Conservation (phyloP, 2,797 vertebrate genomes). For the Strix occidentalis region DNA sequence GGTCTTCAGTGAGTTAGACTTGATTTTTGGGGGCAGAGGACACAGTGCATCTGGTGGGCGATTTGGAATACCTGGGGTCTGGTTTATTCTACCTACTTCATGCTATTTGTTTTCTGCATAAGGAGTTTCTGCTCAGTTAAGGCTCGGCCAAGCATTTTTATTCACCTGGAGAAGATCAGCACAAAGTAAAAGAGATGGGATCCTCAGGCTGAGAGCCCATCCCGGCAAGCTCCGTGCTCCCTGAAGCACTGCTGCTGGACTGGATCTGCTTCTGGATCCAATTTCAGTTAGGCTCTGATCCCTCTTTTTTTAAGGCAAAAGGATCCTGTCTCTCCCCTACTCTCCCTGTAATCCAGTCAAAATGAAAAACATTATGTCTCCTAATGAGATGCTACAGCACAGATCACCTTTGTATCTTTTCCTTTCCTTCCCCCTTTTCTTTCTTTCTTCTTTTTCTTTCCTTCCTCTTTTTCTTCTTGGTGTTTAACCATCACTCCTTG, state of each 20-base stretch:
- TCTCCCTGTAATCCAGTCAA: background rate
- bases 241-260: background rate
- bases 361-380: background rate
- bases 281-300: background rate
- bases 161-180: background rate
- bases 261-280: background rate
- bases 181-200: background rate
- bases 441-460: background rate
- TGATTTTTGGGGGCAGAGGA: background rate
- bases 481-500: conserved; percentile 39
- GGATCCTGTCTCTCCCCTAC: background rate
- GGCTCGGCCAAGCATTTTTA: background rate
- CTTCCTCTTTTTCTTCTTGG: background rate
- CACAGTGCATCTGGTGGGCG: background rate
- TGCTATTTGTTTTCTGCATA: background rate
- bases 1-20: background rate
- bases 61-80: background rate
- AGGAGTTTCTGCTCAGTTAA: background rate
- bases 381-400: background rate
- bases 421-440: background rate
- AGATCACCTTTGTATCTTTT: background rate
- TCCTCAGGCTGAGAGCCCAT: background rate
- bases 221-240: background rate
- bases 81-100: background rate
- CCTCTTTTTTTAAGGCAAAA: background rate